These are phyloP conservation scores for Erethizon dorsatum DNA, from an alignment of 2,797 vertebrate genomes.

Conservation along the genomic window DNA sequence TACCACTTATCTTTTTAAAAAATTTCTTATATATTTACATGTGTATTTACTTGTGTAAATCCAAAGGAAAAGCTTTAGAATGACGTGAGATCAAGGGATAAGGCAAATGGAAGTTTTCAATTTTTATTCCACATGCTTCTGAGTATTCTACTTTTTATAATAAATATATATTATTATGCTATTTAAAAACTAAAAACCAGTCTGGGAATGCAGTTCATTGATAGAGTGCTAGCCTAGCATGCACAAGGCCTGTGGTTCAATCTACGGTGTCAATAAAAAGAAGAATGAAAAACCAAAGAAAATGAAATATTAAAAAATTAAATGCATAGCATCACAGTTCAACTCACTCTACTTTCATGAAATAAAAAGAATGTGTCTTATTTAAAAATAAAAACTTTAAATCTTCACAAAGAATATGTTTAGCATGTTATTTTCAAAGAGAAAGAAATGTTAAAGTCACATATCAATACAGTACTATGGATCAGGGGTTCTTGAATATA, in stretches of 20 bases:
- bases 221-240: not conserved
- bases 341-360: not conserved
- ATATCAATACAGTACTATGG: not conserved
- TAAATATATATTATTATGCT: not conserved
- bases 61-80: conserved; percentile 41
- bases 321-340: conserved; percentile 41
- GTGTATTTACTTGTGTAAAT: conserved; percentile 51
- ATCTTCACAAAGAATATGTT: conserved; percentile 35
- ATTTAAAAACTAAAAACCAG: conserved; percentile 52
- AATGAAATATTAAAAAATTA: conserved; percentile 56
- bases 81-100: not conserved
- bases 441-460: conserved; percentile 37
- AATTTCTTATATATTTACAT: not conserved
- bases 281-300: conserved; percentile 25
- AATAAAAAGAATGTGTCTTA: conserved; percentile 18
- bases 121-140: conserved; percentile 29
- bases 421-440: conserved; percentile 52
- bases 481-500: conserved; percentile 56
- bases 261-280: not conserved
- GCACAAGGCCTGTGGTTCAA: not conserved
- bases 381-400: not conserved
- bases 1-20: not conserved
- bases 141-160: conserved; percentile 5
- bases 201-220: not conserved
- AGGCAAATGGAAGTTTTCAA: not conserved